Conservation (phyloP, 2,113 vertebrate species). For the Indicator indicator region DNA sequence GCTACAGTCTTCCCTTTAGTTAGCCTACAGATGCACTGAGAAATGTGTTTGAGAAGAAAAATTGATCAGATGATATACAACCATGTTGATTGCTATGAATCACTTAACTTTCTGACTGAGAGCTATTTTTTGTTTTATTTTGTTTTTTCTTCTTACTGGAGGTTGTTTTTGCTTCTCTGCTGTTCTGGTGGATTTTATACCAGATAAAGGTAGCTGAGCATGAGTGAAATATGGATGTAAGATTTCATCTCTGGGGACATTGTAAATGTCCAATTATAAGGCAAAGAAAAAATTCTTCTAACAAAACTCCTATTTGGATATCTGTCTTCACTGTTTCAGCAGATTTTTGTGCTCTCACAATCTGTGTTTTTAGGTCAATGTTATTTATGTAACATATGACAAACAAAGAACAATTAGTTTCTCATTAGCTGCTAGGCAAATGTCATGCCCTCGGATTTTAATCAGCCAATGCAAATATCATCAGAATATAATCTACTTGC, state of each 20-base stretch:
- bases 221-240: background rate
- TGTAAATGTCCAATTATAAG: background rate
- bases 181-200: background rate
- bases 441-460: conserved; percentile 27
- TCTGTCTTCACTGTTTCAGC: background rate
- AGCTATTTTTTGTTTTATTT: background rate
- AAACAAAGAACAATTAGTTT: conserved; percentile 31
- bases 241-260: background rate
- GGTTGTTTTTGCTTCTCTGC: background rate
- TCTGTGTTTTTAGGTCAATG: background rate
- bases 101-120: background rate
- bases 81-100: background rate
- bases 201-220: background rate
- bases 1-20: background rate
- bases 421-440: conserved; percentile 36
- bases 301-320: background rate
- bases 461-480: conserved; percentile 16
- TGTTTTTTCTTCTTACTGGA: background rate
- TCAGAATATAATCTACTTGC: background rate
- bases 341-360: background rate
- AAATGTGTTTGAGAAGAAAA: background rate
- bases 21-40: background rate
- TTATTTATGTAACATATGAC: conserved; percentile 14
- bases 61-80: background rate
- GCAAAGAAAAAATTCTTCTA: background rate